These are phyloP conservation scores for Cheilosia vernalis DNA, from an alignment of 2,888 invertebrate genomes.

Conservation along the genomic window DNA sequence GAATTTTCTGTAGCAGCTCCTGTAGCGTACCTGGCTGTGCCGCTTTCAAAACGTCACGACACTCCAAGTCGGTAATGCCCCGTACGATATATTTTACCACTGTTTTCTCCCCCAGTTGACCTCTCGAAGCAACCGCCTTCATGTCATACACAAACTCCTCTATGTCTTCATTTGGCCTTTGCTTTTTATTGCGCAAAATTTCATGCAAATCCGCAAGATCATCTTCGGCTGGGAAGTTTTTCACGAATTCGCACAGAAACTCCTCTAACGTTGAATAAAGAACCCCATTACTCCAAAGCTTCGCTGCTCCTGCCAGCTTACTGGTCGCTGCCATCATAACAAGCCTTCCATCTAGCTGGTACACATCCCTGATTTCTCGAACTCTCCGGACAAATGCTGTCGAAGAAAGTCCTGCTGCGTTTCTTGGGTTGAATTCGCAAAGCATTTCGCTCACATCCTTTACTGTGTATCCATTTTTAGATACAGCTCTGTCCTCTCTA, in stretches of 20 bases:
- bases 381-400: slow-evolving; percentile 6
- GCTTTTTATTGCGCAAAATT: slow-evolving; percentile 21
- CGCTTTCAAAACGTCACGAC: slow-evolving; percentile 9
- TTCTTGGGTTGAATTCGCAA: not conserved
- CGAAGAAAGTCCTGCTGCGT: slow-evolving; percentile 5
- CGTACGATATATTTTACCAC: slow-evolving; percentile 16
- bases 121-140: not conserved
- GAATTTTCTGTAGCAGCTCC: slow-evolving; percentile 9
- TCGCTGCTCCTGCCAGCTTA: slow-evolving; percentile 4
- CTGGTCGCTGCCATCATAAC: slow-evolving; percentile 31
- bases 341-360: slow-evolving; percentile 22
- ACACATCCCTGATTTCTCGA: slow-evolving; percentile 14
- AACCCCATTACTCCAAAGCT: slow-evolving; percentile 25
- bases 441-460: too few species aligned
- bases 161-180: not conserved
- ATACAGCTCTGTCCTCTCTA: too few species aligned
- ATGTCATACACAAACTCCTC: too few species aligned
- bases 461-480: too few species aligned
- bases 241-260: slow-evolving; percentile 20
- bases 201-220: slow-evolving; percentile 27
- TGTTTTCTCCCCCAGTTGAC: slow-evolving; percentile 15
- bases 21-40: slow-evolving; percentile 13
- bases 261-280: too few species aligned
- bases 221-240: slow-evolving; percentile 23
- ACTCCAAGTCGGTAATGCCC: slow-evolving; percentile 17